A percentile compares a stretch with the other conserved stretches of the same genome.
These are phyloP conservation scores for Brachynemurus nebulosus DNA, from an alignment of 2,888 invertebrate genomes.

Conservation along the genomic window DNA sequence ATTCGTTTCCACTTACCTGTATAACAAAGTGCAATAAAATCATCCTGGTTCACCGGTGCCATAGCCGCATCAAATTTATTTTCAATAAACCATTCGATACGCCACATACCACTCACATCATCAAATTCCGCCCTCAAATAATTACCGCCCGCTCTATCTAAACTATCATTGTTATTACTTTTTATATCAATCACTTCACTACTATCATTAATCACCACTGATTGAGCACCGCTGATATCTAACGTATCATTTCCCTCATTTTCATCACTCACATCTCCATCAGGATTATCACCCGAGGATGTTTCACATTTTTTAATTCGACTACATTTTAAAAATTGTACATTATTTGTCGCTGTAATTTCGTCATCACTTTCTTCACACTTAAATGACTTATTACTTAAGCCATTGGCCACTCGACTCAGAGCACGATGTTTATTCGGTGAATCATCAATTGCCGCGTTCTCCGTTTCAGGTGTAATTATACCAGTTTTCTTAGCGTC, in stretches of 20 bases:
- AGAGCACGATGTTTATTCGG: slow-evolving; percentile 2
- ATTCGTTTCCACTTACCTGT: slow-evolving; percentile 38
- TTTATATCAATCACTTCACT: too few species aligned
- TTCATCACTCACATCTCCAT: not conserved
- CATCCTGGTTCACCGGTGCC: slow-evolving; percentile 18
- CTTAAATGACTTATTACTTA: not conserved
- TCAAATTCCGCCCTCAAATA: slow-evolving; percentile 7
- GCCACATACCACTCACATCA: slow-evolving; percentile 23
- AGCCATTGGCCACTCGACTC: not conserved
- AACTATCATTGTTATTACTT: too few species aligned
- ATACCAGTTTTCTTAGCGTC: slow-evolving; percentile 1
- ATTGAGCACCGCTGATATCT: not conserved
- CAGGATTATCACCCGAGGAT: too few species aligned
- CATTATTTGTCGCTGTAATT: not conserved
- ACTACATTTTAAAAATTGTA: not conserved
- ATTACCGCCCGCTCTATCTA: not conserved
- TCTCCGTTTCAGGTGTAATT: not conserved
- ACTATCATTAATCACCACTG: not conserved
- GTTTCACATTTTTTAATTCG: not conserved
- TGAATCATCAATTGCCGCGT: not conserved
- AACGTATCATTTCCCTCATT: not conserved
- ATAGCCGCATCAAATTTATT: slow-evolving; percentile 28
- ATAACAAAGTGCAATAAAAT: slow-evolving; percentile 41
- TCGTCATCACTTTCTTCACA: not conserved
- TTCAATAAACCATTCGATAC: slow-evolving; percentile 32